A percentile compares a stretch with the other conserved stretches of the same genome.
Evolutionary conservation across 2,113 vertebrate species (phyloP).

Genomic region (Aleadryas rufinucha): DNA sequence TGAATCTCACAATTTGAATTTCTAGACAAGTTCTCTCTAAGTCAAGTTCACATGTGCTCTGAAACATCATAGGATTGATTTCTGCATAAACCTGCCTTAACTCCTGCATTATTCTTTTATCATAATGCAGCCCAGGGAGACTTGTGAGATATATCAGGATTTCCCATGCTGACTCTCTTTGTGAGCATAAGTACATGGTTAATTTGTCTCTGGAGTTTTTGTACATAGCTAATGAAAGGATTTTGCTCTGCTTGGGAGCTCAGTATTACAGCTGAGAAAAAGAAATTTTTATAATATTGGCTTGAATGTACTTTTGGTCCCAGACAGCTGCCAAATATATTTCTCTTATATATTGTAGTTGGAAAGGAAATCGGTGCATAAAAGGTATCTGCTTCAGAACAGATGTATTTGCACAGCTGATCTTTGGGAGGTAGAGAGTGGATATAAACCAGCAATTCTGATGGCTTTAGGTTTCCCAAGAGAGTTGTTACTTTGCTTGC

Average conservation of each 20-base stretch:
- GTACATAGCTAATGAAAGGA: not conserved
- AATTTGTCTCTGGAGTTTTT: not conserved
- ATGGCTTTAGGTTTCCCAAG: constrained; percentile 17
- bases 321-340: constrained; percentile 23
- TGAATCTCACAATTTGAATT: not conserved
- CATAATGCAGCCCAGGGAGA: not conserved
- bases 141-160: not conserved
- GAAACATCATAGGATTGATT: not conserved
- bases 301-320: not conserved
- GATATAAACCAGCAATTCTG: constrained; percentile 30
- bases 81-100: not conserved
- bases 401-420: constrained; percentile 64
- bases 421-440: constrained; percentile 16
- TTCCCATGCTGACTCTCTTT: not conserved
- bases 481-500: constrained; percentile 6
- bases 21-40: not conserved
- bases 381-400: constrained; percentile 17
- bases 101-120: not conserved
- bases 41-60: not conserved
- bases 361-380: constrained; percentile 17
- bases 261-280: not conserved
- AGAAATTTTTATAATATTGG: not conserved
- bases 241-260: not conserved
- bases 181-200: not conserved
- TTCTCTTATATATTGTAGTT: not conserved